Percentiles rank a stretch among this genome's conserved stretches.
phyloP scores from a whole-genome alignment of 1,140 invertebrate species.

The Neuroterus valhalla region DNA sequence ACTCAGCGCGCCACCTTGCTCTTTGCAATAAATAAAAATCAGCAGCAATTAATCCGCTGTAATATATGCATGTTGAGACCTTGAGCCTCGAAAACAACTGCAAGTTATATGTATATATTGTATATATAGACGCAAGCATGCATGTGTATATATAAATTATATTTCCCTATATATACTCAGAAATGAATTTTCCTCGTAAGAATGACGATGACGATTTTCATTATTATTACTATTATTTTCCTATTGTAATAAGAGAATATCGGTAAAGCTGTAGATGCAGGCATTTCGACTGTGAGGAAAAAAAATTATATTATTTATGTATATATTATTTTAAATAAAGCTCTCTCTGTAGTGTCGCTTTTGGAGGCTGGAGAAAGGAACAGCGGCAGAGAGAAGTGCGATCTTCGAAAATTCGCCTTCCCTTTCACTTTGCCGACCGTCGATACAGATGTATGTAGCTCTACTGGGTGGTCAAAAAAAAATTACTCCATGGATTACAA shows the following conservation, averaged over 20 bases:
- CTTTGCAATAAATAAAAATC: conserved; percentile 69
- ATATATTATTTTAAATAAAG: neutral
- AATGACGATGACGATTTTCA: conserved; percentile 1
- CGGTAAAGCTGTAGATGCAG: neutral
- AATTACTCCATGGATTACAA: neutral
- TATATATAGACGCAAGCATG: neutral
- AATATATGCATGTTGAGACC: conserved; percentile 58
- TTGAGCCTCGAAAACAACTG: conserved; percentile 62
- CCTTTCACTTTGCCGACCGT: conserved; percentile 65
- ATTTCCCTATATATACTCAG: neutral
- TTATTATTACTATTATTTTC: neutral
- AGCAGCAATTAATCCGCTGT: conserved; percentile 62
- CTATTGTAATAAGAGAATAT: neutral
- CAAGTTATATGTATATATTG: neutral
- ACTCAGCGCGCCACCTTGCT: conserved; percentile 61
- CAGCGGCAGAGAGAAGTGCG: conserved; percentile 46
- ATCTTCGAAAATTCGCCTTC: conserved; percentile 66
- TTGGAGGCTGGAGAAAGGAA: conserved; percentile 53
- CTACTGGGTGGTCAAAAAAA: conserved; percentile 22
- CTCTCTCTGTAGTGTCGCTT: neutral
- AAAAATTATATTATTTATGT: too few relatives aligned
- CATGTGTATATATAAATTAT: neutral
- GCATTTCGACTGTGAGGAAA: neutral
- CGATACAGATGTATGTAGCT: conserved; percentile 54
- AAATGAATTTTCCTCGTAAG: conserved; percentile 4